These are phyloP conservation scores for Pleuronectes platessa DNA, from an alignment of 2,113 vertebrate genomes.

Conservation along the genomic window DNA sequence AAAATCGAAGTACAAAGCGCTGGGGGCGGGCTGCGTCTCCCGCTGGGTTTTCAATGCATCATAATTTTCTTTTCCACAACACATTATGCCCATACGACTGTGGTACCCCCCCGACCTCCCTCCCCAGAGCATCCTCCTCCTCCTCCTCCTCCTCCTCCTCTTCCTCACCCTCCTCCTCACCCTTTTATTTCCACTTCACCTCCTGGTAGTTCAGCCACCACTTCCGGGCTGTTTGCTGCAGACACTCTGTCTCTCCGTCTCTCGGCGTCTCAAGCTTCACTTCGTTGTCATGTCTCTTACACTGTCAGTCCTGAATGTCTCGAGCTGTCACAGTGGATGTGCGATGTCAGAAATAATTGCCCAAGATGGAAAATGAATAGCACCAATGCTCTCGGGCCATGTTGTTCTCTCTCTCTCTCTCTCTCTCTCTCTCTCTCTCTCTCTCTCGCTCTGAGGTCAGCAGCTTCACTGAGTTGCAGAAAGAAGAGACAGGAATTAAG, in stretches of 20 bases:
- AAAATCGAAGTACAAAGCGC: not conserved
- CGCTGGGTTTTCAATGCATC: slow-evolving; percentile 41
- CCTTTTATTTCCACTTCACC: slow-evolving; percentile 50
- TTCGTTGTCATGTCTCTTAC: slow-evolving; percentile 38
- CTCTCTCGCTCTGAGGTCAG: not conserved
- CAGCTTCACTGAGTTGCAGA: not conserved
- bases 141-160: slow-evolving; percentile 2
- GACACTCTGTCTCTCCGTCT: slow-evolving; percentile 22
- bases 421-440: not conserved
- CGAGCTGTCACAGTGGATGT: slow-evolving; percentile 63
- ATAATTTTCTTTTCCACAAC: slow-evolving; percentile 23
- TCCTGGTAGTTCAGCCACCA: slow-evolving; percentile 17
- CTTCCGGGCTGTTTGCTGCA: slow-evolving; percentile 24
- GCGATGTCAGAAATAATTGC: slow-evolving; percentile 59
- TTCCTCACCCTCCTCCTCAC: slow-evolving; percentile 7
- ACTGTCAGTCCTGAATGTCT: slow-evolving; percentile 52
- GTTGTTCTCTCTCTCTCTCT: not conserved
- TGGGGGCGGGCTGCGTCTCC: slow-evolving; percentile 5
- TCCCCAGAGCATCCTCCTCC: too few relatives aligned
- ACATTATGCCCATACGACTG: slow-evolving; percentile 1
- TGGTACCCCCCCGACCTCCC: too few relatives aligned
- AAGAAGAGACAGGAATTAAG: not conserved
- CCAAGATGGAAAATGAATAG: slow-evolving; percentile 38
- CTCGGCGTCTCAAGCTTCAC: slow-evolving; percentile 46
- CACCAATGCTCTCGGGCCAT: slow-evolving; percentile 27